Evolutionary conservation across 2,797 vertebrate genomes (phyloP).

Genomic region (Pangasius mekongensis): DNA sequence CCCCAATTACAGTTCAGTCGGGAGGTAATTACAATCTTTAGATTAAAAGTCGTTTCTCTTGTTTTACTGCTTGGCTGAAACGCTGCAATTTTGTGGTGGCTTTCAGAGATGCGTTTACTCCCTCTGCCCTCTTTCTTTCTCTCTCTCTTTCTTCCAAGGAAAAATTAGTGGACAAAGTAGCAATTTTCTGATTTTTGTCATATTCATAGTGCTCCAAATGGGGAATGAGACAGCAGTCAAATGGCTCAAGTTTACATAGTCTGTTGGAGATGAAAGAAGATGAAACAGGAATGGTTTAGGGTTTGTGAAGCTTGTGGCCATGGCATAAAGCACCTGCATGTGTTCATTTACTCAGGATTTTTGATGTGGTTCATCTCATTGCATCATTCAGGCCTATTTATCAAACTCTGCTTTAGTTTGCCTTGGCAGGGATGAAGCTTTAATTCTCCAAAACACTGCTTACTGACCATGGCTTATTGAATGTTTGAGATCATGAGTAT

Average conservation of each 20-base stretch:
- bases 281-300: constrained; percentile 55
- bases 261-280: neutral
- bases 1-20: constrained; percentile 77
- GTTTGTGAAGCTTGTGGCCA: constrained; percentile 42
- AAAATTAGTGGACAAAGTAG: constrained; percentile 25
- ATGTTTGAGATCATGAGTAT: neutral
- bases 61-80: constrained; percentile 71
- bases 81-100: constrained; percentile 74
- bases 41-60: constrained; percentile 73
- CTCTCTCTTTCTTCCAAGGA: neutral
- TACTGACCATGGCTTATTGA: neutral
- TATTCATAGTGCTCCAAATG: constrained; percentile 40
- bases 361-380: constrained; percentile 74
- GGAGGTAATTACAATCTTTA: constrained; percentile 80
- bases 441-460: neutral
- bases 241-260: constrained; percentile 25
- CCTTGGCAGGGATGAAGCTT: neutral
- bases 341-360: constrained; percentile 67
- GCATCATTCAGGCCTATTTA: constrained; percentile 54
- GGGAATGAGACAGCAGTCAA: constrained; percentile 1
- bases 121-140: constrained; percentile 60
- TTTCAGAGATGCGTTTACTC: constrained; percentile 69
- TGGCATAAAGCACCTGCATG: constrained; percentile 64
- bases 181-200: constrained; percentile 53
- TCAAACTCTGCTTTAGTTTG: constrained; percentile 72